phyloP scores from a whole-genome alignment of 2,888 invertebrate species.

The Sinotaia quadrata region DNA sequence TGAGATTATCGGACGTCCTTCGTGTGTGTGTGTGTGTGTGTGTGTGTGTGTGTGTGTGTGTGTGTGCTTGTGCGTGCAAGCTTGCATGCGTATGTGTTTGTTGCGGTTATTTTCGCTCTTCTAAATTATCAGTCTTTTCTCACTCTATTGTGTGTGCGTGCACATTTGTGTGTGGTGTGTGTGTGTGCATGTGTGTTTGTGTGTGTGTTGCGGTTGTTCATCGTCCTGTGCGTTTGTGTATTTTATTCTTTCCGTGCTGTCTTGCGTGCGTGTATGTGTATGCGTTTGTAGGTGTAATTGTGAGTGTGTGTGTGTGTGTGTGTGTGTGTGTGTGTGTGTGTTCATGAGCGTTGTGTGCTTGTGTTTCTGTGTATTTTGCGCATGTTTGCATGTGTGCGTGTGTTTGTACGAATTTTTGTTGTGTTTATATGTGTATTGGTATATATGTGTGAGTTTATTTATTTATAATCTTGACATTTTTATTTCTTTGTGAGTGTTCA shows the following conservation, averaged over 20 bases:
- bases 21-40: too few relatives aligned
- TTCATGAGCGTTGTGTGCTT: not conserved
- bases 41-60: too few relatives aligned
- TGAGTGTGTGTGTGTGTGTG: not conserved
- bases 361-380: not conserved
- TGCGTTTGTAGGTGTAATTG: not conserved
- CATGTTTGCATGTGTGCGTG: not conserved
- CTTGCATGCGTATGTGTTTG: too few relatives aligned
- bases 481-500: not conserved
- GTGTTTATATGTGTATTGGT: not conserved
- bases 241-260: not conserved
- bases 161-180: too few relatives aligned
- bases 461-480: not conserved
- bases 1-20: too few relatives aligned
- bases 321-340: too few relatives aligned
- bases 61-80: too few relatives aligned
- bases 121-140: too few relatives aligned
- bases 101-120: too few relatives aligned
- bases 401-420: not conserved
- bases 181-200: too few relatives aligned
- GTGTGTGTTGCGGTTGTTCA: too few relatives aligned
- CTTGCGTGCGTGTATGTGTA: not conserved
- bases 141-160: too few relatives aligned
- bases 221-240: not conserved
- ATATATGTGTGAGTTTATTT: not conserved